phyloP scores from a whole-genome alignment of 2,113 vertebrate species.

The Lagopus muta region DNA sequence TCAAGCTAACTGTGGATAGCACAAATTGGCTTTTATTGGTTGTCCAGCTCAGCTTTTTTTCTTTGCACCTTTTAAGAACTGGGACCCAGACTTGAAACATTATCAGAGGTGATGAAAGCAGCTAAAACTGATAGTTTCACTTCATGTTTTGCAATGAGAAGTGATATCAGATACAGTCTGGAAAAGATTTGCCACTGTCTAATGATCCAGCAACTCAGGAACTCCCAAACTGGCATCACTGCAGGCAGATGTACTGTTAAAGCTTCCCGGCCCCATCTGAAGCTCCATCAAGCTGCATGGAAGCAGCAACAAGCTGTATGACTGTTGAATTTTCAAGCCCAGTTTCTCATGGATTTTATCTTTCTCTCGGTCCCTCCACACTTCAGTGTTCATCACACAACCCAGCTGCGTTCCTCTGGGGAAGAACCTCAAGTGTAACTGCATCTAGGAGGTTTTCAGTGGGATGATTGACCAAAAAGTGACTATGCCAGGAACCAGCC shows the following conservation, averaged over 20 bases:
- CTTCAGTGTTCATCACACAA: rapidly evolving
- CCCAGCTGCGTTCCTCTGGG: neutral
- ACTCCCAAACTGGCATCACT: neutral
- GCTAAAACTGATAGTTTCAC: neutral
- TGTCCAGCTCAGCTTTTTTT: neutral
- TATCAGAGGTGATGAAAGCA: neutral
- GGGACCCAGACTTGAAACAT: neutral
- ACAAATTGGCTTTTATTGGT: conserved; percentile 26
- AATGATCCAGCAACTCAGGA: neutral
- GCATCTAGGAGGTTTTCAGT: neutral
- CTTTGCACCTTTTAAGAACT: neutral
- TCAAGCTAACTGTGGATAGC: conserved; percentile 32
- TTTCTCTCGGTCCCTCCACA: neutral
- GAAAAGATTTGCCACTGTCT: neutral
- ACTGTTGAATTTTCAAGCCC: neutral
- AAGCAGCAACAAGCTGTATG: neutral
- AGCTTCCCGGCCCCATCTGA: neutral
- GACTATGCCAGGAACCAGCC: neutral
- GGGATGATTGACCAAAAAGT: neutral
- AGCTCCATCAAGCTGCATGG: neutral
- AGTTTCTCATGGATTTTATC: neutral
- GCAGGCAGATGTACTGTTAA: neutral
- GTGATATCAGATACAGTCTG: neutral
- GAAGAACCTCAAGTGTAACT: neutral
- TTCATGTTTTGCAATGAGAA: neutral